phyloP scores from a whole-genome alignment of 1,140 invertebrate species.

The Popillia japonica region DNA sequence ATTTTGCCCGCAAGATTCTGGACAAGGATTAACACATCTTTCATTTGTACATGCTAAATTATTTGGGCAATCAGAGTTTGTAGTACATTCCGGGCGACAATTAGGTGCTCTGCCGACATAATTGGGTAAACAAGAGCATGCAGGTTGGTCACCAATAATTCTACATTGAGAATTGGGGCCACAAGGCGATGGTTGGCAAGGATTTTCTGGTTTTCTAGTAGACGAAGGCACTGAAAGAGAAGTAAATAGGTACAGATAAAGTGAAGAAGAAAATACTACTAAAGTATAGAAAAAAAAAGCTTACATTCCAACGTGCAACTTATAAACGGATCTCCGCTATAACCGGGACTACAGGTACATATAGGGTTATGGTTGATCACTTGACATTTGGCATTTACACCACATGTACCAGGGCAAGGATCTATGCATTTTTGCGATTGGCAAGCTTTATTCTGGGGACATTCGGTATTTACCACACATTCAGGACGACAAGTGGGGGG shows the following conservation, averaged over 20 bases:
- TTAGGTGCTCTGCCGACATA: constrained; percentile 81
- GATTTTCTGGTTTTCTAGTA: constrained; percentile 61
- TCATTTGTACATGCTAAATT: constrained; percentile 80
- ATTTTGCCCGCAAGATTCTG: constrained; percentile 77
- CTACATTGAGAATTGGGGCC: constrained; percentile 81
- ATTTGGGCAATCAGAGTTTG: constrained; percentile 75
- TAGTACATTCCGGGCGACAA: constrained; percentile 80
- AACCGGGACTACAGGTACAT: constrained; percentile 76
- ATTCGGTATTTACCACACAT: constrained; percentile 84
- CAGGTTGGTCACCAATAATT: constrained; percentile 73
- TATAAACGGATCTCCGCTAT: constrained; percentile 81
- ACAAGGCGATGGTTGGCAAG: constrained; percentile 80
- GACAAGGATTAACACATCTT: constrained; percentile 82
- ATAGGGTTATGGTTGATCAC: constrained; percentile 87
- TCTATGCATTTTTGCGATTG: constrained; percentile 82
- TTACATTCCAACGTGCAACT: constrained; percentile 72
- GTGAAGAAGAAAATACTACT: constrained; percentile 28
- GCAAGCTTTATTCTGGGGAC: constrained; percentile 82
- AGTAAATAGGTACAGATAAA: constrained; percentile 32
- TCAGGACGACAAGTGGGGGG: constrained; percentile 83
- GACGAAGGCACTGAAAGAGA: constrained; percentile 56
- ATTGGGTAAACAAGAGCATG: constrained; percentile 77
- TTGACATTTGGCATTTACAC: constrained; percentile 80
- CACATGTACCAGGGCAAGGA: constrained; percentile 83
- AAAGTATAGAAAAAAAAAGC: constrained; percentile 48